Percentiles rank a stretch among this genome's conserved stretches.
Conservation (phyloP, 2,797 vertebrate genomes). For the Aulostomus chinensis region DNA sequence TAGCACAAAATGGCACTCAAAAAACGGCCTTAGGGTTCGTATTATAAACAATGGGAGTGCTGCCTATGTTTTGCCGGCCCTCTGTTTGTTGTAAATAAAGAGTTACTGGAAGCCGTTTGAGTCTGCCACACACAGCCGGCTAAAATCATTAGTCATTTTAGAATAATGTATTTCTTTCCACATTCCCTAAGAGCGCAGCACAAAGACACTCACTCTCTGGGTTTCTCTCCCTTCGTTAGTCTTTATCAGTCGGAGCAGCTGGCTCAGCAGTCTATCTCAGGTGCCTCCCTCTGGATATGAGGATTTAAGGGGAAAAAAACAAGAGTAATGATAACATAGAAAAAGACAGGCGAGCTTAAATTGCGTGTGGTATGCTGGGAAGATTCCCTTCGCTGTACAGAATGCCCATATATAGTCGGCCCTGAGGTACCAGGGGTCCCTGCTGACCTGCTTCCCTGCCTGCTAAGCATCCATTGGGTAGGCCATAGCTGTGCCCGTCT, state of each 20-base stretch:
- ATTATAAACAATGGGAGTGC: no score
- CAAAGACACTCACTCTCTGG: slow-evolving; percentile 13
- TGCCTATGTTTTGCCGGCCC: no score
- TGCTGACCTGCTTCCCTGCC: slow-evolving; percentile 26
- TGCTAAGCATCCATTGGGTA: slow-evolving; percentile 32
- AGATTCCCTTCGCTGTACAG: slow-evolving; percentile 37
- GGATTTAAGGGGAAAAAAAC: slow-evolving; percentile 15
- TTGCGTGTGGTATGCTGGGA: slow-evolving; percentile 37
- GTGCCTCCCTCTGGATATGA: slow-evolving; percentile 28
- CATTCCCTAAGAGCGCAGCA: background rate
- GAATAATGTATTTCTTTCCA: background rate
- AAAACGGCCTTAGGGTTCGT: no score
- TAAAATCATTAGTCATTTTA: background rate
- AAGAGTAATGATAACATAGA: slow-evolving; percentile 30
- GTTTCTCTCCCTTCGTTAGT: slow-evolving; percentile 11
- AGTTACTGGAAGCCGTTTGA: no score
- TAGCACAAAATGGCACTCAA: no score
- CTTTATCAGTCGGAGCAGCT: slow-evolving; percentile 48
- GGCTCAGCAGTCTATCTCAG: slow-evolving; percentile 25
- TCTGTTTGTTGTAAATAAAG: background rate
- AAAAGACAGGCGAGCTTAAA: slow-evolving; percentile 36
- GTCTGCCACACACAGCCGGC: background rate
- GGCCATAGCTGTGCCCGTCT: slow-evolving; percentile 27
- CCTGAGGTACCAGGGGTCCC: slow-evolving; percentile 15
- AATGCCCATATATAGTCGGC: slow-evolving; percentile 63